These are phyloP conservation scores for Blennius ocellaris DNA, from an alignment of 2,113 vertebrate species.

Conservation along the genomic window DNA sequence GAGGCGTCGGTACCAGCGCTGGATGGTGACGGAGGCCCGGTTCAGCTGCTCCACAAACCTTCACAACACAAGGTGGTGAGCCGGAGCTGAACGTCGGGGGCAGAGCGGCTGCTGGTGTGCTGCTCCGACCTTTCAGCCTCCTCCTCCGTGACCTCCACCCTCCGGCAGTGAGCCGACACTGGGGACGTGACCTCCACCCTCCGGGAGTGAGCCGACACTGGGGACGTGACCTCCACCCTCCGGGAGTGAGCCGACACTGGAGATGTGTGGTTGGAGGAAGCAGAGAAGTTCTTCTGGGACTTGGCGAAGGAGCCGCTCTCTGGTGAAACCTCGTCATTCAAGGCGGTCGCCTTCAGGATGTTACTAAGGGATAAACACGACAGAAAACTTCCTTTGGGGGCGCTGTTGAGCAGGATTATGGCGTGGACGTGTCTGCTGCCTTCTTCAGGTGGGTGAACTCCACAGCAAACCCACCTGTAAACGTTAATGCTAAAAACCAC, in stretches of 20 bases:
- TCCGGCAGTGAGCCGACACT: conserved; percentile 42
- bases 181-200: conserved; percentile 74
- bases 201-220: conserved; percentile 37
- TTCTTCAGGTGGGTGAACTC: no score
- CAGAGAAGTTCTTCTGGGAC: conserved; percentile 91
- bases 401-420: no score
- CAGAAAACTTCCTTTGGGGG: no score
- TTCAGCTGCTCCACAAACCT: conserved; percentile 95
- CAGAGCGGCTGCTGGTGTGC: background rate
- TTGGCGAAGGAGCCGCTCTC: conserved; percentile 84
- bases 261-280: conserved; percentile 82
- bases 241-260: conserved; percentile 39
- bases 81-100: background rate
- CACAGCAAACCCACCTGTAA: no score
- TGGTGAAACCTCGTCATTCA: conserved; percentile 75
- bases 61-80: conserved; percentile 11
- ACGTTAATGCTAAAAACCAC: no score
- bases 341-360: conserved; percentile 89
- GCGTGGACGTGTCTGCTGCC: no score
- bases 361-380: conserved; percentile 81
- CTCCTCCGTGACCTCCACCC: conserved; percentile 91
- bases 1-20: conserved; percentile 92
- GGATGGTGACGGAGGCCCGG: conserved; percentile 89
- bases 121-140: conserved; percentile 92
- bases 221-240: conserved; percentile 85